Base-by-base conservation (phyloP, 37 sponge, comb jelly and placozoan species). In the Aphrocallistes beatrix region DNA sequence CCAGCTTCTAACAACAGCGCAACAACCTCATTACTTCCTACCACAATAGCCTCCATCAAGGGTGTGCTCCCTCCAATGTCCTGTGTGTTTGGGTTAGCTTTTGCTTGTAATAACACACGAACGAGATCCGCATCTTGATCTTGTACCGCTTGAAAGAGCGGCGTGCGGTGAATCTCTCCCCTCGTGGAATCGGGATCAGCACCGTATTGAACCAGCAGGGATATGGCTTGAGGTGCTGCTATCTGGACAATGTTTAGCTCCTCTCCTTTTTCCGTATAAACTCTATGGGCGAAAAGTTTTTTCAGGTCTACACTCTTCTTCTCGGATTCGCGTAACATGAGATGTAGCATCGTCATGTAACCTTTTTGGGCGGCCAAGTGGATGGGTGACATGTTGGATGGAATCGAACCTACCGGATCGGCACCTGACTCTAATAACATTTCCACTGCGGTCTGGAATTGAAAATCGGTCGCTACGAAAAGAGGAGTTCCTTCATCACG, bases 31-130 rank as follows among this genome's bases (percentile, higher is more conserved):
- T 25, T 28, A 60, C 75, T 60, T 19, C 75, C 75, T 3, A 60
- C 34, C 10, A 30, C 3, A 60, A 60, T 60, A 60, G 75, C 75
- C 25, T 28, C 75, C 75, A 60, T 60, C 3, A 60, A 13, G 28
- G 87, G 83, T 1, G 87, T 87, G 34, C 82, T 82, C 1, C 87
- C 87, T 1, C 40, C 51, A 19, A 50, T 49, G 37, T 87, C 83
- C 51, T 50, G 51, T 0, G 48, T 13, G 25, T 83, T 47, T n/a
- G 83, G 39, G 30, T 87, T n/a, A 34, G 87, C 87, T 37, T 83
- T 51, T 17, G 23, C 17, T 36, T 38, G 51, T 10, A 87, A 38
- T 17, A 87, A 83, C 49, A 40, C 69, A 28, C 75, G 75, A 3
- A 60, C 3, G n/a, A 60, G 75, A 19, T 60, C 75, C 10, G n/a